Conservation (phyloP, 2,888 invertebrate species). For the Xanthorhoe spadicearia region DNA sequence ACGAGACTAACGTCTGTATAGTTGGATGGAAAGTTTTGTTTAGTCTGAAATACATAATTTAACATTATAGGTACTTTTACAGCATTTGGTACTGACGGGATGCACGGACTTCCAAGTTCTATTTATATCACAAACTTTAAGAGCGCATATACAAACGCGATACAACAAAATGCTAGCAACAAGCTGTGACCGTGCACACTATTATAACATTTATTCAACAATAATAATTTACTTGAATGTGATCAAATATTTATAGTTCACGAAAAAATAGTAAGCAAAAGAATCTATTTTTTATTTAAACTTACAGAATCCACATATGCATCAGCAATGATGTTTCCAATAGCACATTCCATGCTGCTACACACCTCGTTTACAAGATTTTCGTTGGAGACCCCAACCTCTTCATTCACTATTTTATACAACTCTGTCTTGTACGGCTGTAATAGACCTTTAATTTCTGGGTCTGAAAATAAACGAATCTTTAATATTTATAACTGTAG, state of each 20-base stretch:
- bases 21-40: slow-evolving; percentile 48
- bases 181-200: too few species aligned
- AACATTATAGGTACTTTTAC: too few species aligned
- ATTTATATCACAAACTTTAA: too few species aligned
- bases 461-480: slow-evolving; percentile 55
- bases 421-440: slow-evolving; percentile 85
- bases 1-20: slow-evolving; percentile 68
- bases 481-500: neutral
- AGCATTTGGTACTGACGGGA: too few species aligned
- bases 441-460: slow-evolving; percentile 81
- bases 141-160: too few species aligned
- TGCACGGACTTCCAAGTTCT: too few species aligned
- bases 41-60: slow-evolving; percentile 40
- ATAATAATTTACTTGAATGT: too few species aligned
- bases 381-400: slow-evolving; percentile 83
- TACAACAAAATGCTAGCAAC: too few species aligned
- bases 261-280: too few species aligned
- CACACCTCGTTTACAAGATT: slow-evolving; percentile 81
- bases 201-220: too few species aligned
- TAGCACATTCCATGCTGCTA: slow-evolving; percentile 85
- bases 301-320: slow-evolving; percentile 86
- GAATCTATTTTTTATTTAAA: slow-evolving; percentile 15
- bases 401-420: slow-evolving; percentile 77
- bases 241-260: too few species aligned
- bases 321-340: slow-evolving; percentile 89